Evolutionary conservation across 2,888 invertebrate species (phyloP).

Genomic region (Cryptocheilus praepositus): DNA sequence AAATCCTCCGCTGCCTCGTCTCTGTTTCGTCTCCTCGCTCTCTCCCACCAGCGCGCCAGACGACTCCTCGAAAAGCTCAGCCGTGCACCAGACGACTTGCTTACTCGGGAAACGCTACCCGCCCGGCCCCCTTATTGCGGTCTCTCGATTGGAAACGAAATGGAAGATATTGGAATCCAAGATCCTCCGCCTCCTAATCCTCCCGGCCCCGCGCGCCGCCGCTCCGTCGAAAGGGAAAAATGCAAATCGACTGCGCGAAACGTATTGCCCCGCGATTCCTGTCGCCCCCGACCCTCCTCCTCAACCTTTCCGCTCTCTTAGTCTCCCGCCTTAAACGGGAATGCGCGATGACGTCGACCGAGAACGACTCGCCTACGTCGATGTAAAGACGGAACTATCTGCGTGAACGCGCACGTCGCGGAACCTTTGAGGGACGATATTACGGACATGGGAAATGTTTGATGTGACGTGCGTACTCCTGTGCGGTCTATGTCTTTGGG

Average conservation of each 20-base stretch:
- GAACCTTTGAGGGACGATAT: no score
- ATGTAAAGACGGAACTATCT: not conserved
- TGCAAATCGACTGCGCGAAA: slow-evolving; percentile 6
- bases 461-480: no score
- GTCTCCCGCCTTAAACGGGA: not conserved
- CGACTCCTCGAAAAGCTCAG: slow-evolving; percentile 27
- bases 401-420: no score
- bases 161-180: slow-evolving; percentile 59
- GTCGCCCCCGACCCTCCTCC: not conserved
- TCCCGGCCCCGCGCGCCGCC: not conserved
- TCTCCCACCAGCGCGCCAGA: slow-evolving; percentile 8
- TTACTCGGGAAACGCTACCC: slow-evolving; percentile 47
- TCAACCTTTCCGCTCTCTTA: not conserved
- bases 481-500: no score
- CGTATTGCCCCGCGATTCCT: not conserved
- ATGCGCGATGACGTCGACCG: not conserved
- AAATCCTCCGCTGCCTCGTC: not conserved
- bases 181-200: slow-evolving; percentile 19
- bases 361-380: not conserved
- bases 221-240: slow-evolving; percentile 3
- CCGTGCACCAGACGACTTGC: slow-evolving; percentile 53
- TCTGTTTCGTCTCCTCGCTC: slow-evolving; percentile 13
- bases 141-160: slow-evolving; percentile 56
- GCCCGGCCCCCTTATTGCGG: slow-evolving; percentile 48
- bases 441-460: no score